Percentiles rank a stretch among this genome's conserved stretches.
Conservation (phyloP, 1,140 invertebrate genomes). For the Nymphalis io region DNA sequence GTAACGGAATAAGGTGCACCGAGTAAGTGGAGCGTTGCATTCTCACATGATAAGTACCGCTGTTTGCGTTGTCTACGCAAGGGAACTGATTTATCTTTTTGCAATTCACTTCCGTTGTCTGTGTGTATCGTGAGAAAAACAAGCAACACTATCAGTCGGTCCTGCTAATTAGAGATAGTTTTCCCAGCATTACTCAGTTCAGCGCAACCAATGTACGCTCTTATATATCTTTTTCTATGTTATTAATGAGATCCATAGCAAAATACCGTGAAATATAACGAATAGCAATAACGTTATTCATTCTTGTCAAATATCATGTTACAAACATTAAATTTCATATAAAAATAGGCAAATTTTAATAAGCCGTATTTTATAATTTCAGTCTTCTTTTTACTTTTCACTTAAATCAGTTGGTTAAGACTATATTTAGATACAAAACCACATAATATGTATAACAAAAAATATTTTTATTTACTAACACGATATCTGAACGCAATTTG, state of each 20-base stretch:
- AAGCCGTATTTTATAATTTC: not conserved
- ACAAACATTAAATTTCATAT: not conserved
- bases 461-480: constrained; percentile 16
- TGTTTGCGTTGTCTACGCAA: constrained; percentile 60
- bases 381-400: not conserved
- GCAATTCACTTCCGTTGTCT: constrained; percentile 56
- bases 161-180: constrained; percentile 32
- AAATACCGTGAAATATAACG: no score
- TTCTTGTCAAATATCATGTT: not conserved
- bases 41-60: constrained; percentile 67
- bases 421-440: constrained; percentile 1
- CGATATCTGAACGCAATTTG: constrained; percentile 20
- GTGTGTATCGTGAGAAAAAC: constrained; percentile 48
- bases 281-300: no score
- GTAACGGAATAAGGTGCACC: constrained; percentile 37
- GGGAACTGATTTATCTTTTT: constrained; percentile 59
- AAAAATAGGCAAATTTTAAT: not conserved
- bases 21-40: constrained; percentile 69
- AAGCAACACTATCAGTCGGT: constrained; percentile 25
- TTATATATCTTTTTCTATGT: constrained; percentile 6
- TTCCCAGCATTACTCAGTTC: constrained; percentile 21
- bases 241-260: constrained; percentile 3
- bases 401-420: not conserved
- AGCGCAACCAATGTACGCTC: constrained; percentile 7
- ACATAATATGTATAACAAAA: constrained; percentile 5